Conservation (phyloP, 2,113 vertebrate genomes). For the Rhabdomys dilectus region DNA sequence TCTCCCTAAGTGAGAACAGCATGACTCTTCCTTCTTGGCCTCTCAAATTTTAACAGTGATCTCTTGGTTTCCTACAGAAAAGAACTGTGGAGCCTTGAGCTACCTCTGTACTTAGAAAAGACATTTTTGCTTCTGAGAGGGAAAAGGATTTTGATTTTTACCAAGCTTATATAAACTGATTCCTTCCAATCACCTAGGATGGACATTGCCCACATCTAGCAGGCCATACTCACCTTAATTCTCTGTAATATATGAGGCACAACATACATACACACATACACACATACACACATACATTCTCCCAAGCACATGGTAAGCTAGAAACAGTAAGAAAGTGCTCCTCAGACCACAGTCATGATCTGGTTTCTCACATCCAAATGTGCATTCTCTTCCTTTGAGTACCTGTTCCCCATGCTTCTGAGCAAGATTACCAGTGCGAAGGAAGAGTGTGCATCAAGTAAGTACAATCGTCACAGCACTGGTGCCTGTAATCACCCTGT, state of each 20-base stretch:
- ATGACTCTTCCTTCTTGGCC: neutral
- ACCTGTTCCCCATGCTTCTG: conserved; percentile 19
- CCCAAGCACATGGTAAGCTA: conserved; percentile 45
- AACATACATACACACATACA: conserved; percentile 33
- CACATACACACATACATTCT: neutral
- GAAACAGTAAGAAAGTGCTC: conserved; percentile 48
- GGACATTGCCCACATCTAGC: conserved; percentile 33
- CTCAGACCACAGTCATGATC: conserved; percentile 61
- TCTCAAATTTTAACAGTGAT: neutral
- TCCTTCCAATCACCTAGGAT: conserved; percentile 45
- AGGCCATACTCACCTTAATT: conserved; percentile 14
- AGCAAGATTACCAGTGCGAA: conserved; percentile 72
- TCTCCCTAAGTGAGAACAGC: neutral
- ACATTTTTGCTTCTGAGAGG: neutral
- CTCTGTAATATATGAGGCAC: conserved; percentile 62
- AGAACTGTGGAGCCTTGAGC: neutral
- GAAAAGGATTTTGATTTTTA: conserved; percentile 30
- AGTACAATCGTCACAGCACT: conserved; percentile 81
- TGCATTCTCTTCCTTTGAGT: conserved; percentile 56
- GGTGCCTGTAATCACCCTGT: conserved; percentile 79
- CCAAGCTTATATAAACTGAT: conserved; percentile 56
- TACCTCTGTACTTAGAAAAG: conserved; percentile 37
- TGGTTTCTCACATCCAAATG: conserved; percentile 63
- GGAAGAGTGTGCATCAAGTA: conserved; percentile 64
- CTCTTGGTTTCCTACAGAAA: neutral